Evolutionary conservation across 2,113 vertebrate species (phyloP), one percentile per base, ranked within the genome.

Genomic region (Vireo altiloquus): DNA sequence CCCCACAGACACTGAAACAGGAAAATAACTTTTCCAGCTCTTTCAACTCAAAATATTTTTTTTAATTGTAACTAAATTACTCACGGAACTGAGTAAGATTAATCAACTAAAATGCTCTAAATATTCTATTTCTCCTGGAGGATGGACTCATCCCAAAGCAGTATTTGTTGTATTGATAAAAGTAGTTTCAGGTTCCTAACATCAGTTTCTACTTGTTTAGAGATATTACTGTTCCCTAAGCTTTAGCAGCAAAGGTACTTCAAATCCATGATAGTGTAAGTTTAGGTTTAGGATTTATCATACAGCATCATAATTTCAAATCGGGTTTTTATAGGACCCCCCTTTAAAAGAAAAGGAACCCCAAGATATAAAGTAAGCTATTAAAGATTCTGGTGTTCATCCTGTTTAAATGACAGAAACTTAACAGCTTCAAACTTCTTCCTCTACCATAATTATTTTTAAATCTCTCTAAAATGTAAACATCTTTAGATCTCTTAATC

Each of bases 251-350:
- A 91, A 65, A 74, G 13, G 7, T 40, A 40, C 16, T 91, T 88
- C 31, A 71, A 60, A 82, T 59, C 8, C 37, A 42, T 15, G 5
- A 40, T 1, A 46, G 9, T 23, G 7, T 28, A 70, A 63, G 20
- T 24, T 75, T 30, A 66, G 46, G 28, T 46, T 79, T 33, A 9
- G 2, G 44, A 57, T 69, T 87, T 27, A 31, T 54, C 25, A 10
- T 33, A 27, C 1, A 2, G n/a, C 44, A 68, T 23, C n/a, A 70
- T 4, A 2, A 30, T 28, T 82, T 92, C 57, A 40, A 60, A 74
- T 7, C 0, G 1, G 5, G 9, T 80, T 83, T 85, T 42, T 9
- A 9, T 14, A 65, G 72, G 33, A n/a, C 0, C 1, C 3, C 6
- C 65, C 42, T 64, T 71, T 60, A 61, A 47, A 90, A 82, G 42